Conservation (phyloP, 2,888 invertebrate species). For the Choreutis nemorana region DNA sequence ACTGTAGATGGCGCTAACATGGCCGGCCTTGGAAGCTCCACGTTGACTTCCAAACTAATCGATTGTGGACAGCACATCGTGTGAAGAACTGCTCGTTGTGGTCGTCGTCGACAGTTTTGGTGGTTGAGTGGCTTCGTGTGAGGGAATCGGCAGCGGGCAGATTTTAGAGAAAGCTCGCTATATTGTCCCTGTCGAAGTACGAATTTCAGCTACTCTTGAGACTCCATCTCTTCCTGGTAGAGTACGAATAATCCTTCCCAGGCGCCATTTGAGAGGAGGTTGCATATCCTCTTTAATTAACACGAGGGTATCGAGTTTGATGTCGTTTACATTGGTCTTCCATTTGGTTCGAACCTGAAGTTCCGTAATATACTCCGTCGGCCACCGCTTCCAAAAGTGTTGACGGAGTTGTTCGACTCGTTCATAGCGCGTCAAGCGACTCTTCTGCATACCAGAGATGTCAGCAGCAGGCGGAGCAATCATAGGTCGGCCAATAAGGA, state of each 20-base stretch:
- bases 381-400: slow-evolving; percentile 15
- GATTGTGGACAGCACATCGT: too few species aligned
- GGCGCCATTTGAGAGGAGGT: slow-evolving; percentile 3
- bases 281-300: slow-evolving; percentile 2
- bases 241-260: slow-evolving; percentile 3
- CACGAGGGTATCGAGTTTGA: slow-evolving; percentile 3
- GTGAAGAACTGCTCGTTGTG: too few species aligned
- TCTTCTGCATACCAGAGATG: slow-evolving; percentile 1
- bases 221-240: slow-evolving; percentile 7
- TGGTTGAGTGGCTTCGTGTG: too few species aligned
- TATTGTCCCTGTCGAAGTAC: slow-evolving; percentile 4
- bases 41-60: too few species aligned
- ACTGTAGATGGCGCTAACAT: too few species aligned
- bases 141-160: background rate
- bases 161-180: slow-evolving; percentile 4
- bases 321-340: slow-evolving; percentile 5
- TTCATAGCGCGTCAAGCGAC: slow-evolving; percentile 9
- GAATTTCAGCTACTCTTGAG: slow-evolving; percentile 6
- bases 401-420: slow-evolving; percentile 14
- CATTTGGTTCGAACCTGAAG: slow-evolving; percentile 17
- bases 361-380: slow-evolving; percentile 12
- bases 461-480: slow-evolving; percentile 8
- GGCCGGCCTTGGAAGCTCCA: too few species aligned
- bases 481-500: slow-evolving; percentile 4
- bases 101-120: too few species aligned